Base-by-base conservation (phyloP, 2,797 vertebrate species). In the Mastacembelus armatus region DNA sequence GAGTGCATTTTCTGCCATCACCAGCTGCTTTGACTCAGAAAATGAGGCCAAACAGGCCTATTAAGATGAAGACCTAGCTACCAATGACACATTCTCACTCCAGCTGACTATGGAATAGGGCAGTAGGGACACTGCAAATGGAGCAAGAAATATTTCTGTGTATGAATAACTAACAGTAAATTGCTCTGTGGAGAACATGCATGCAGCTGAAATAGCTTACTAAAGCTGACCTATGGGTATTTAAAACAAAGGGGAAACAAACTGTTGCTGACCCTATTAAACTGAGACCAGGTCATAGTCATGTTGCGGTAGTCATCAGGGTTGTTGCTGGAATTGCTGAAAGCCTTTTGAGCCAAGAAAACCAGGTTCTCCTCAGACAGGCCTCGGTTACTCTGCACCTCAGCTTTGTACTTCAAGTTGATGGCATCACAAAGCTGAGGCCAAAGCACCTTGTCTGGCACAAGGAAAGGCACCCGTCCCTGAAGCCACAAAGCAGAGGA, bases 321-420 rank as follows among this genome's bases (percentile, higher is more conserved):
- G 92, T 95, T 96, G 86, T 90, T 92, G 89, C 93, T 90, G 71
- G 87, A 85, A 80, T 78, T 95, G 84, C 90, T 94, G 91, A 99
- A 99, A 63, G 98, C 95, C 44, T 99, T 99, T 87, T 99, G 97
- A 0, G 97, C 97, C 72, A 99, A 91, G 89, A 99, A 99, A 77
- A 99, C 94, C 70, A 99, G 90, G 91, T 98, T 99, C 81, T 99
- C 96, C 81, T 98, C 97, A 10, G 96, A 96, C 75, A 99, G 92
- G 68, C 98, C 97, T 0, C 95, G 94, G 82, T 91, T 96, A 77
- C 97, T 99, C 91, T 98, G 97, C 84, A 99, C 96, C 80, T 99
- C 97, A 0, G 96, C 96, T 90, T 98, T 99, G 93, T 98, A 98
- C 80, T 98, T 99, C 96, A 98, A 96, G 92, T 99, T 98, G 86